These are phyloP conservation scores for Drosophila pseudotalamancana DNA, from an alignment of 2,888 invertebrate species.

Conservation along the genomic window DNA sequence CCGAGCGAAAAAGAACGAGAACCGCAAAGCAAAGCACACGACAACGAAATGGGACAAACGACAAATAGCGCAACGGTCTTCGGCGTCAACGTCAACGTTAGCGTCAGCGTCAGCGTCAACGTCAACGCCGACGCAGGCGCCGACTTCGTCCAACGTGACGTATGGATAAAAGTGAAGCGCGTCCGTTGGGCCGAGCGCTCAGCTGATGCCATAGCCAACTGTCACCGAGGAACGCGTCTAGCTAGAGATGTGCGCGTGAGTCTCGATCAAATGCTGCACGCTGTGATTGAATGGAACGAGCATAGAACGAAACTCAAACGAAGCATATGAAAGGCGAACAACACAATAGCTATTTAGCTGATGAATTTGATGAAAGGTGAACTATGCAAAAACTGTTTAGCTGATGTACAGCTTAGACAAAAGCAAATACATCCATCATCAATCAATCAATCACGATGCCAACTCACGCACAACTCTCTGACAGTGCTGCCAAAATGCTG, in stretches of 20 bases:
- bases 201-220: conserved; percentile 35
- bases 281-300: neutral
- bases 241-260: conserved; percentile 42
- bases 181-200: conserved; percentile 43
- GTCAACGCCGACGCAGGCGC: conserved; percentile 5
- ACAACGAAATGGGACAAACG: conserved; percentile 66
- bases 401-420: too few relatives aligned
- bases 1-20: conserved; percentile 39
- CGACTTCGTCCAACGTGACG: conserved; percentile 25
- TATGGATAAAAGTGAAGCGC: conserved; percentile 42
- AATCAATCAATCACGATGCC: too few relatives aligned
- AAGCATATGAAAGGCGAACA: too few relatives aligned
- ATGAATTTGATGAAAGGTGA: too few relatives aligned
- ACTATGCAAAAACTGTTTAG: neutral
- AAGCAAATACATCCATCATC: too few relatives aligned
- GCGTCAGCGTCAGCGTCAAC: conserved; percentile 12
- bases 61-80: conserved; percentile 33
- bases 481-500: conserved; percentile 52
- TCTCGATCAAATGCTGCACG: neutral
- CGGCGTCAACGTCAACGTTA: conserved; percentile 10
- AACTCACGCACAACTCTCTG: neutral
- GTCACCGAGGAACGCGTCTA: conserved; percentile 18
- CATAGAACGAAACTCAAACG: too few relatives aligned
- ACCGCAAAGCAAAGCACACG: conserved; percentile 51
- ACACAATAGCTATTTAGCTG: neutral